These are phyloP conservation scores for Clunio marinus DNA, from an alignment of 2,888 invertebrate genomes.

Conservation along the genomic window DNA sequence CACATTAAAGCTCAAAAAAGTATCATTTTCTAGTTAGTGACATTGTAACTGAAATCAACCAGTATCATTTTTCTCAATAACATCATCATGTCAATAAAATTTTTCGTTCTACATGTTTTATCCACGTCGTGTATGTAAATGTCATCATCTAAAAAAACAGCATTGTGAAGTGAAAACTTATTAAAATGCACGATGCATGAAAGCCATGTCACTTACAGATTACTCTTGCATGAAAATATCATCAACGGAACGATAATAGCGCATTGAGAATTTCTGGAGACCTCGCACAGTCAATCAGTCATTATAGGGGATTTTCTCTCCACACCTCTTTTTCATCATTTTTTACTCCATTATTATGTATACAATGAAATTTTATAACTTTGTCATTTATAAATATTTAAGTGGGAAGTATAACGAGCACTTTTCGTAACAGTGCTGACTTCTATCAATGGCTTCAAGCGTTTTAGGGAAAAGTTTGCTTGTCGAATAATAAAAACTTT, in stretches of 20 bases:
- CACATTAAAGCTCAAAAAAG: too few species aligned
- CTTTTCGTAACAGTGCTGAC: background rate
- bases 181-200: too few species aligned
- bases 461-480: conserved; percentile 17
- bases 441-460: conserved; percentile 22
- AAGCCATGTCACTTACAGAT: too few species aligned
- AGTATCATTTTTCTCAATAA: background rate
- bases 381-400: conserved; percentile 38
- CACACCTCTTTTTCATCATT: background rate
- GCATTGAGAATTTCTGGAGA: too few species aligned
- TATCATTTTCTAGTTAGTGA: too few species aligned
- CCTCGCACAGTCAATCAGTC: conserved; percentile 14
- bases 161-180: too few species aligned
- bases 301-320: conserved; percentile 6
- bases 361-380: background rate
- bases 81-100: conserved; percentile 14
- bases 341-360: background rate
- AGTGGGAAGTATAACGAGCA: conserved; percentile 23
- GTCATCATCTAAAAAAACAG: too few species aligned
- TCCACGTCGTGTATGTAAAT: background rate
- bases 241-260: too few species aligned
- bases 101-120: conserved; percentile 3
- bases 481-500: conserved; percentile 21
- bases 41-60: too few species aligned
- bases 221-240: too few species aligned